A percentile compares a stretch with the other conserved stretches of the same genome.
These are phyloP conservation scores for Pipistrellus pipistrellus DNA, from an alignment of 2,797 vertebrate species.

Conservation along the genomic window DNA sequence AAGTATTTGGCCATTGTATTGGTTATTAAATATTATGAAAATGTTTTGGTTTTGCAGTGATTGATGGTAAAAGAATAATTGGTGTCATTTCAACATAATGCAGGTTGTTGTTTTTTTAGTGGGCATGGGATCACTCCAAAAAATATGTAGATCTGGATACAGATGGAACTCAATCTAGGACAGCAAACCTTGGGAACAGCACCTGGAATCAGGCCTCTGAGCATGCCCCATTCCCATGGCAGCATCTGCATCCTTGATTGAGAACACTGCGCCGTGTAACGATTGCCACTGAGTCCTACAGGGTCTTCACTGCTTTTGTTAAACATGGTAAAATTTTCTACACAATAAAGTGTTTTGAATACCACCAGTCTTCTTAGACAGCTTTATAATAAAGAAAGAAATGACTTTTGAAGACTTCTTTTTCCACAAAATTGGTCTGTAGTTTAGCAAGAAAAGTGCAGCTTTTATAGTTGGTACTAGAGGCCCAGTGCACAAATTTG, in stretches of 20 bases:
- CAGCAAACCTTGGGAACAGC: accelerated
- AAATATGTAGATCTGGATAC: too few relatives aligned
- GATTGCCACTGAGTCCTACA: accelerated
- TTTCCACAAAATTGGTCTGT: neutral
- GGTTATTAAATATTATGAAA: neutral
- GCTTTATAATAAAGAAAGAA: neutral
- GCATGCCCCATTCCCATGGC: accelerated
- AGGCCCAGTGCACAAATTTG: too few relatives aligned
- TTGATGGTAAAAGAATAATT: neutral
- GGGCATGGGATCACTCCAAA: neutral
- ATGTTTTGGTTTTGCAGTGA: neutral
- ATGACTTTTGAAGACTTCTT: neutral
- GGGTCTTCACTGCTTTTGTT: neutral
- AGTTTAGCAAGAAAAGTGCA: neutral
- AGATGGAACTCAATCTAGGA: neutral
- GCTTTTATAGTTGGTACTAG: constrained; percentile 24
- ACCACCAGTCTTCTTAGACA: neutral
- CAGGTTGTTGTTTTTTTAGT: constrained; percentile 31
- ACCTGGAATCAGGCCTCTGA: neutral
- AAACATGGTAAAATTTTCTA: neutral
- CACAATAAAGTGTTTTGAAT: neutral
- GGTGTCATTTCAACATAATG: neutral
- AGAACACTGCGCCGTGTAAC: neutral
- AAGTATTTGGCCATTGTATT: neutral
- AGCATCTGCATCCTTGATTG: accelerated